Conservation (phyloP, 2,888 invertebrate species). For the Epinotia nisella region DNA sequence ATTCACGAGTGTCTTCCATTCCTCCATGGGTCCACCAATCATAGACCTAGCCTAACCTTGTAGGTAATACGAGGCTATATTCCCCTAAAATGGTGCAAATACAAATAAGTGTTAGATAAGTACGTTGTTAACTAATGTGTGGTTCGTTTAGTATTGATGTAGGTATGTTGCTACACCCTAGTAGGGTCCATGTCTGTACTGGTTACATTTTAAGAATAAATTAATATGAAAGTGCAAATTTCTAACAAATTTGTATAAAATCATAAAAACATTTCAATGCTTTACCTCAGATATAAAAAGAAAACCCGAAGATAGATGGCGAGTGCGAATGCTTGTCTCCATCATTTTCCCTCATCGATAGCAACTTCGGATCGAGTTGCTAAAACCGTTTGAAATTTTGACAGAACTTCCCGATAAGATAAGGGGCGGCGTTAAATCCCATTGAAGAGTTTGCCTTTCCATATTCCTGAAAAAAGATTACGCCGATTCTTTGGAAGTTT, state of each 20-base stretch:
- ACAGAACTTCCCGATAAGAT: conserved; percentile 75
- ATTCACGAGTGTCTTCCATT: too few species aligned
- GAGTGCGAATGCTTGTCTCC: conserved; percentile 45
- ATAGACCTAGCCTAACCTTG: too few species aligned
- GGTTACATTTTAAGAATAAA: too few species aligned
- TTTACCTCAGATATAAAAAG: neutral
- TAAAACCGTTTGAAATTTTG: conserved; percentile 67
- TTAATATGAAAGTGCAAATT: too few species aligned
- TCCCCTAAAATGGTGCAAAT: too few species aligned
- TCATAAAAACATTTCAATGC: neutral
- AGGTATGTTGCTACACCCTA: too few species aligned
- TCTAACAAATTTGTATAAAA: neutral
- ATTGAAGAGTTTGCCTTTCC: conserved; percentile 74
- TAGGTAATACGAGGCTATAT: too few species aligned
- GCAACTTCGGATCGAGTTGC: conserved; percentile 57
- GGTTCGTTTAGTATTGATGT: too few species aligned
- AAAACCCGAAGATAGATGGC: conserved; percentile 47
- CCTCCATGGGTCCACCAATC: too few species aligned
- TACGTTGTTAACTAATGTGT: too few species aligned
- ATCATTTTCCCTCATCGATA: conserved; percentile 53
- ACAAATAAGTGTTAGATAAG: too few species aligned
- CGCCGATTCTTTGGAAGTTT: conserved; percentile 58
- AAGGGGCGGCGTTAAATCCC: conserved; percentile 73
- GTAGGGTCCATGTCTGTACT: too few species aligned
- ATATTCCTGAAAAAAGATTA: conserved; percentile 70